Conservation (phyloP, 2,888 invertebrate genomes). For the Acanthopleura granulata region DNA sequence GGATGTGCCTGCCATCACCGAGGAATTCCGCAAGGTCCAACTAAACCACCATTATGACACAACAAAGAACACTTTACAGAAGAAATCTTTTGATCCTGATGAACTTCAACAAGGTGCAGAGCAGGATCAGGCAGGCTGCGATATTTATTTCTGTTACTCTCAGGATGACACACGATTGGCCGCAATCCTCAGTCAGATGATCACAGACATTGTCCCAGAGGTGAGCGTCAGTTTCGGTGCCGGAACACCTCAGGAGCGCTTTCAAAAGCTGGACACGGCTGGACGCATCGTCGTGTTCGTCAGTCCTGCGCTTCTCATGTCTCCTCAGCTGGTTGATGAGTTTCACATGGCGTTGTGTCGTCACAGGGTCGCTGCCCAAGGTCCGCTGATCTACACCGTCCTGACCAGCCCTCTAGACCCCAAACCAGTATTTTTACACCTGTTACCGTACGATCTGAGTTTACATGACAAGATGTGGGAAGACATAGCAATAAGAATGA, state of each 20-base stretch:
- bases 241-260: slow-evolving; percentile 31
- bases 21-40: neutral
- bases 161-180: slow-evolving; percentile 31
- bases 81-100: neutral
- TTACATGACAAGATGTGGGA: slow-evolving; percentile 35
- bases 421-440: slow-evolving; percentile 38
- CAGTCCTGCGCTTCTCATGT: slow-evolving; percentile 48
- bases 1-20: neutral
- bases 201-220: slow-evolving; percentile 22
- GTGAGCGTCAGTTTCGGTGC: slow-evolving; percentile 33
- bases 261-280: slow-evolving; percentile 46
- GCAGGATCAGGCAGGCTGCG: slow-evolving; percentile 7
- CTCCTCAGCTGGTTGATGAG: slow-evolving; percentile 51
- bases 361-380: slow-evolving; percentile 39
- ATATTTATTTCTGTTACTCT: slow-evolving; percentile 31
- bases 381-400: slow-evolving; percentile 44
- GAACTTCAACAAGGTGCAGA: neutral
- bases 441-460: slow-evolving; percentile 40
- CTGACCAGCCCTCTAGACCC: slow-evolving; percentile 26
- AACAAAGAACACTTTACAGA: neutral
- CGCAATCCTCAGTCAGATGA: slow-evolving; percentile 24
- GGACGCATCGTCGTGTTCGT: slow-evolving; percentile 53
- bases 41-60: neutral
- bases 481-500: neutral
- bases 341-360: slow-evolving; percentile 54